A percentile compares a stretch with the other conserved stretches of the same genome.
Conservation (phyloP, 2,888 invertebrate species). For the Brachypalpus laphriformis region DNA sequence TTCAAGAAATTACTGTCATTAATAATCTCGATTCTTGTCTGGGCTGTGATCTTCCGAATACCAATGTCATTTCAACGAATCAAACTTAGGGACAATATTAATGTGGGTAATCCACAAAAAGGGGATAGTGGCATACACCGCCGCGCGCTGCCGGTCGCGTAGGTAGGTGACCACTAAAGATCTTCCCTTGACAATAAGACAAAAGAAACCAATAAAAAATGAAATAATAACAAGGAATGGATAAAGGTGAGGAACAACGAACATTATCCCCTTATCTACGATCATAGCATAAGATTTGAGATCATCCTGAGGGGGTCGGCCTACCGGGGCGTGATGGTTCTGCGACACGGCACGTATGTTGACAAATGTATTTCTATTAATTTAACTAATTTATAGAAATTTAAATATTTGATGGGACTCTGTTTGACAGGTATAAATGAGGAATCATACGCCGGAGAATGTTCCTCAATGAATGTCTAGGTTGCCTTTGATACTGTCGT, state of each 20-base stretch:
- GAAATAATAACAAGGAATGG: conserved; percentile 58
- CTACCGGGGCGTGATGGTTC: conserved; percentile 19
- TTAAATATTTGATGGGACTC: conserved; percentile 53
- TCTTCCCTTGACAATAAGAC: conserved; percentile 60
- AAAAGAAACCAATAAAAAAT: conserved; percentile 65
- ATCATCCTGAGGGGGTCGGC: conserved; percentile 40
- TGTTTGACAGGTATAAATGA: conserved; percentile 66
- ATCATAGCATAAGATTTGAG: conserved; percentile 65
- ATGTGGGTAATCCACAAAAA: conserved; percentile 71
- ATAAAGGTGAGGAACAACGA: conserved; percentile 62
- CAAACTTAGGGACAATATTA: conserved; percentile 65
- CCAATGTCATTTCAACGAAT: conserved; percentile 72
- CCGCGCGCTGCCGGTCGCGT: conserved; percentile 22
- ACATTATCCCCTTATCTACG: conserved; percentile 57
- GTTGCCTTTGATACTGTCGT: not conserved
- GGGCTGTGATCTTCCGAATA: conserved; percentile 63
- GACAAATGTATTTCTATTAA: conserved; percentile 74
- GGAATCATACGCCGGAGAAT: conserved; percentile 26
- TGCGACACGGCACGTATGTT: conserved; percentile 53
- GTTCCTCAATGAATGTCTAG: conserved; percentile 48
- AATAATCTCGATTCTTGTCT: conserved; percentile 56
- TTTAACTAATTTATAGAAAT: conserved; percentile 67
- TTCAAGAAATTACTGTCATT: conserved; percentile 73
- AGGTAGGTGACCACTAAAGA: conserved; percentile 61
- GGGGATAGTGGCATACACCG: conserved; percentile 67